Evolutionary conservation across 2,797 vertebrate genomes (phyloP).

Genomic region (Cynopterus sphinx): DNA sequence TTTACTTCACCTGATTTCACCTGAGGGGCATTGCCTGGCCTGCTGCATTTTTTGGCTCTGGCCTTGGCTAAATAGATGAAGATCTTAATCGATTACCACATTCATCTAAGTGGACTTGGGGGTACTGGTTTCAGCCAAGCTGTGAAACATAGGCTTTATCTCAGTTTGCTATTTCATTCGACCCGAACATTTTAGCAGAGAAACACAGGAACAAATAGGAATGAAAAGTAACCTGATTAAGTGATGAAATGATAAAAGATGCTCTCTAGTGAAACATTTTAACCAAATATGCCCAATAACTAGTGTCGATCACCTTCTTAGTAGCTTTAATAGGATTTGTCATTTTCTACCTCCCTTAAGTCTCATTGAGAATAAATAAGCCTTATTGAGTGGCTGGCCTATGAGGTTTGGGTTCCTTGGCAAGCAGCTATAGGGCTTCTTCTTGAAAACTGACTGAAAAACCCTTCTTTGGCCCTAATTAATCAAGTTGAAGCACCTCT

Average conservation of each 20-base stretch:
- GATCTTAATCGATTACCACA: background rate
- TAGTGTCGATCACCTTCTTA: background rate
- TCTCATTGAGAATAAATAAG: background rate
- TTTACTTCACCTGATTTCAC: background rate
- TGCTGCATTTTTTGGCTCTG: background rate
- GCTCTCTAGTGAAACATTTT: background rate
- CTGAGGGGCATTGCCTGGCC: background rate
- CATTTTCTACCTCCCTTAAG: background rate
- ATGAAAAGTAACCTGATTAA: background rate
- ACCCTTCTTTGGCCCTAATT: background rate
- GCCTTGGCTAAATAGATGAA: background rate
- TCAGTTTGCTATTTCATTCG: conserved; percentile 16
- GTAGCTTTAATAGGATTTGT: background rate
- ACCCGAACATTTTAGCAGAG: background rate
- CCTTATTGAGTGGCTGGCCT: background rate
- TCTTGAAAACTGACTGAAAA: conserved; percentile 4
- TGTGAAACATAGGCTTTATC: background rate
- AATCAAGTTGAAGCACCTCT: background rate
- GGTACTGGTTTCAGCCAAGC: background rate
- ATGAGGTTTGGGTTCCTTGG: background rate
- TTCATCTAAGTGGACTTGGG: background rate
- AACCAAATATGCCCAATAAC: background rate
- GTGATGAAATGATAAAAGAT: background rate
- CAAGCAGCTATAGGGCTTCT: background rate
- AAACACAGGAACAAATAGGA: background rate